These are phyloP conservation scores for Melitaea cinxia DNA, from an alignment of 1,140 invertebrate genomes.

Conservation along the genomic window DNA sequence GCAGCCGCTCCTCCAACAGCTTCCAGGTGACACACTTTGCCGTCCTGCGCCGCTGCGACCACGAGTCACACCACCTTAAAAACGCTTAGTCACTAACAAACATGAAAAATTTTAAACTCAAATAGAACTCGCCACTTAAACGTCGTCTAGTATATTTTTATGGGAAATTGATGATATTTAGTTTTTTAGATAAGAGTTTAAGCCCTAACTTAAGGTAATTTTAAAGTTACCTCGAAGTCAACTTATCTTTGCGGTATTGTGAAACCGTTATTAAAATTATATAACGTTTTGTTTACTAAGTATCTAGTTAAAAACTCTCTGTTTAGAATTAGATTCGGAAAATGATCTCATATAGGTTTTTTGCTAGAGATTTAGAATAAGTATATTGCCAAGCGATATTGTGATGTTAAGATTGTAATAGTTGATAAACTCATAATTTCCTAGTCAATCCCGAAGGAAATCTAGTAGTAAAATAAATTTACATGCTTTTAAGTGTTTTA, in stretches of 20 bases:
- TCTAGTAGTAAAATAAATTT: slow-evolving; percentile 38
- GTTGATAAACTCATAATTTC: slow-evolving; percentile 23
- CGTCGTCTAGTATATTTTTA: slow-evolving; percentile 1
- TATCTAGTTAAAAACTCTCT: slow-evolving; percentile 15
- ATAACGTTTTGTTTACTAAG: background rate
- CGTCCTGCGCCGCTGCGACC: slow-evolving; percentile 86
- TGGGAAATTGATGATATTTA: background rate
- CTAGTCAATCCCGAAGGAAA: slow-evolving; percentile 30
- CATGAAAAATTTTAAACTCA: background rate
- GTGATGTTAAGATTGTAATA: slow-evolving; percentile 59
- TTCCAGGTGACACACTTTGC: slow-evolving; percentile 94
- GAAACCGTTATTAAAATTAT: background rate
- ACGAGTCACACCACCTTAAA: slow-evolving; percentile 70
- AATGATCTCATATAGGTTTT: slow-evolving; percentile 22
- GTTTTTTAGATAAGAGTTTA: background rate
- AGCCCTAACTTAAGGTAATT: background rate
- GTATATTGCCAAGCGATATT: slow-evolving; percentile 77
- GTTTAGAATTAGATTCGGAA: slow-evolving; percentile 31
- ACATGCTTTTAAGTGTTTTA: slow-evolving; percentile 30
- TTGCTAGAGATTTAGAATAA: slow-evolving; percentile 19
- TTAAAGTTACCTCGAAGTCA: background rate
- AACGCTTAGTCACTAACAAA: slow-evolving; percentile 41
- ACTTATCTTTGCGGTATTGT: background rate
- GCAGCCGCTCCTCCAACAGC: slow-evolving; percentile 87
- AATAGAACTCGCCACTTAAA: background rate